Percentiles rank a stretch among this genome's conserved stretches.
Conservation (phyloP, 2,888 invertebrate genomes). For the Hoplodrina blanda region DNA sequence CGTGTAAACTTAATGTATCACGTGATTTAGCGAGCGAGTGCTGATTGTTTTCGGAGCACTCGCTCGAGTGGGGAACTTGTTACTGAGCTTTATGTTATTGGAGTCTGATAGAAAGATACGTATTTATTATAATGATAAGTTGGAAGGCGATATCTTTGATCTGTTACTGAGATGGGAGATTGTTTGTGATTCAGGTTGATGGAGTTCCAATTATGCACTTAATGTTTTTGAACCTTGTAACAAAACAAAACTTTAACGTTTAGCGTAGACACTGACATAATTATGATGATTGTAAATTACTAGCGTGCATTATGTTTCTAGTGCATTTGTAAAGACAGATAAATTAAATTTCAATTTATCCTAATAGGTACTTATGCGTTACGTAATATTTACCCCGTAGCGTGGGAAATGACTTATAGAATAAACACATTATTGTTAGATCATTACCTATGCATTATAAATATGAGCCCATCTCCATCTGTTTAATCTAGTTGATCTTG, state of each 20-base stretch:
- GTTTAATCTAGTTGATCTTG: constrained; percentile 9
- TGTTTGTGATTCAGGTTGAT: constrained; percentile 14
- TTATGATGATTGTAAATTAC: neutral
- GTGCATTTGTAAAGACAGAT: neutral
- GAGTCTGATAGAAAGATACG: constrained; percentile 54
- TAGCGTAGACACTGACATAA: too few species aligned
- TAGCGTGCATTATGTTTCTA: neutral
- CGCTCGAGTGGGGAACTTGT: constrained; percentile 27
- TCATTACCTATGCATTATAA: constrained; percentile 31
- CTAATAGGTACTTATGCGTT: neutral
- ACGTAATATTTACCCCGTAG: neutral
- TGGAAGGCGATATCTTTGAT: constrained; percentile 18
- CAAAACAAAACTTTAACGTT: too few species aligned
- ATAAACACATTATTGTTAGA: constrained; percentile 18
- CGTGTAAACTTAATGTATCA: constrained; percentile 59
- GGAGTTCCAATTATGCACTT: neutral
- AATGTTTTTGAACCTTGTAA: too few species aligned
- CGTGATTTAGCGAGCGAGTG: constrained; percentile 55
- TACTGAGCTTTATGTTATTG: constrained; percentile 54
- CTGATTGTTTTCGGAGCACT: constrained; percentile 57
- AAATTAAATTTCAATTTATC: neutral
- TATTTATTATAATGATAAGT: constrained; percentile 39
- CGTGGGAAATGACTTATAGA: neutral
- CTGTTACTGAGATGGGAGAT: constrained; percentile 17
- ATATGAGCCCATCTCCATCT: constrained; percentile 5